Base-by-base conservation (phyloP, 2,113 vertebrate genomes). In the Salvelinus alpinus region DNA sequence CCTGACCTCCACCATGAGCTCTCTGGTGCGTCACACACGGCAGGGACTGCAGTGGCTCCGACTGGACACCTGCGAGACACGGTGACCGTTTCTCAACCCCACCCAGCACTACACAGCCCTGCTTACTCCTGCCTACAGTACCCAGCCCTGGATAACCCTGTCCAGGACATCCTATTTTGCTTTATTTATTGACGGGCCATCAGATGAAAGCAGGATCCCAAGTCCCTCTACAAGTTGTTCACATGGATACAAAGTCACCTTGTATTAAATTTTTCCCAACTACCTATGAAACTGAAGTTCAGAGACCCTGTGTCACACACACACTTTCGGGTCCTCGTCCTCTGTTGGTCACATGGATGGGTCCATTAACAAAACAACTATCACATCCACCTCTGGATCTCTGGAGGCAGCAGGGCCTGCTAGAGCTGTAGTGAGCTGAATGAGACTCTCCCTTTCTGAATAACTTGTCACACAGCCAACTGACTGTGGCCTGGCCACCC, bases 1-100 rank as follows among this genome's bases (percentile, higher is more conserved):
- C 68, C 88, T 97, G 64, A 93, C 90, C 77, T 97, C 97, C 59
- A 94, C 89, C 75, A 88, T 97, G 94, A 87, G 70, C 3, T 88
- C 93, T 14, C 88, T 99, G 91, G 94, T 99, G 65, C 93, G 89
- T 70, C 97, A 97, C 78, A 86, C 84, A 2, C 92, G 95, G 70
- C 96, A 96, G 80, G 96, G 95, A 51, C 92, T 98, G 80, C 91
- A 95, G 78, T 95, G 95, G 95, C 94, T 99, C 68, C 91, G 92
- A 81, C 92, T 95, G 89, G 90, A 93, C 84, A 85, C 88, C 88
- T 92, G 83, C 47, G 91, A 82, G 83, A 88, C 91, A 82, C 95
- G 93, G 86, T 91, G 84, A 87, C 38, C 34, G 7, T 47, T 0
- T 29, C 13, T 66, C 8, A 66, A 8, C 24, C 24, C 5, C 38